Conservation (phyloP, 2,113 vertebrate species). For the Myrmophylax atrothorax region DNA sequence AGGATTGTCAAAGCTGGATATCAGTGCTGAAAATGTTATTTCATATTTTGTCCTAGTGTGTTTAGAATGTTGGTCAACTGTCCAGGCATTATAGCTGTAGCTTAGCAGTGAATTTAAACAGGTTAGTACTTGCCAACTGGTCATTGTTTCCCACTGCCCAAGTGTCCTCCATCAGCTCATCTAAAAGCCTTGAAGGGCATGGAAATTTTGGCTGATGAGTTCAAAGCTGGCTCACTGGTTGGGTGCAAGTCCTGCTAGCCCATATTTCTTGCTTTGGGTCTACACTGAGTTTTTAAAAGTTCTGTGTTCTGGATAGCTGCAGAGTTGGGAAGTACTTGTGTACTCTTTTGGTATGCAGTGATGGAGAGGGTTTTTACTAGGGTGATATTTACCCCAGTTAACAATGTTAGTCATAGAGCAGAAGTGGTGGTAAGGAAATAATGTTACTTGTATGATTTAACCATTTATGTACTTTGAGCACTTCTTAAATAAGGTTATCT, state of each 20-base stretch:
- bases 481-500: not conserved
- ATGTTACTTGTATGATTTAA: not conserved
- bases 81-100: slow-evolving; percentile 38
- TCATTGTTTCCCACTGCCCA: not conserved
- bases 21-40: slow-evolving; percentile 14
- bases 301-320: not conserved
- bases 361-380: not conserved
- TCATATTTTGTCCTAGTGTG: slow-evolving; percentile 15
- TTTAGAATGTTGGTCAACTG: not conserved
- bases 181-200: slow-evolving; percentile 84
- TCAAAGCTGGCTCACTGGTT: not conserved
- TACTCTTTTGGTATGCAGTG: not conserved
- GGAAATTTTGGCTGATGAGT: slow-evolving; percentile 65
- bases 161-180: slow-evolving; percentile 68
- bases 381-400: not conserved
- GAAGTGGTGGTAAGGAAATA: not conserved
- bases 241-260: not conserved
- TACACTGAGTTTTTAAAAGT: not conserved
- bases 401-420: not conserved
- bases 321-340: not conserved
- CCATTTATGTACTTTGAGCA: not conserved
- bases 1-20: not conserved
- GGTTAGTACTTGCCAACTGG: slow-evolving; percentile 1
- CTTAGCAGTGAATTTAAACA: not conserved
- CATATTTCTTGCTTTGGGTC: not conserved